phyloP scores from a whole-genome alignment of 2,113 vertebrate species.

The Catharus minimus region DNA sequence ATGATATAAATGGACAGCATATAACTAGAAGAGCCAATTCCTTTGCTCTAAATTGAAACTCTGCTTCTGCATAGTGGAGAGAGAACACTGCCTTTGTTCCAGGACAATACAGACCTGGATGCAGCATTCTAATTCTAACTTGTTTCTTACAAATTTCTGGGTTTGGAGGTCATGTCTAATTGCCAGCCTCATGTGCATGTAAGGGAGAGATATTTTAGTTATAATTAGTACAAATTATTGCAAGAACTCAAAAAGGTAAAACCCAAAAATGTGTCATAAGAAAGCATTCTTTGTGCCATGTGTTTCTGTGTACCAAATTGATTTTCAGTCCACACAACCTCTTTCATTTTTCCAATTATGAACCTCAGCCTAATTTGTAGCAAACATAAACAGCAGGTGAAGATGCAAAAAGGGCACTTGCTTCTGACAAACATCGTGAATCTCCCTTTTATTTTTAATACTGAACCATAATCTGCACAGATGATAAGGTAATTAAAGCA shows the following conservation, averaged over 20 bases:
- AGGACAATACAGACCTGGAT: not conserved
- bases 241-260: not conserved
- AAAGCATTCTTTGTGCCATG: not conserved
- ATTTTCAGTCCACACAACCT: not conserved
- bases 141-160: not conserved
- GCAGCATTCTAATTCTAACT: not conserved
- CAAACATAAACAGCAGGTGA: conserved; percentile 12
- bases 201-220: not conserved
- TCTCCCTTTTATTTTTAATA: not conserved
- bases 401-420: not conserved
- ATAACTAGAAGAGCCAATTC: not conserved
- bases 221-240: conserved; percentile 19
- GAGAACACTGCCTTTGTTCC: not conserved
- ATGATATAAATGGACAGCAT: not conserved
- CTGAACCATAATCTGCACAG: conserved; percentile 20
- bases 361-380: conserved; percentile 12
- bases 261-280: not conserved
- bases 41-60: not conserved
- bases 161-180: not conserved
- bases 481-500: conserved; percentile 32
- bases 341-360: not conserved
- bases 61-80: not conserved
- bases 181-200: not conserved
- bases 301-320: not conserved
- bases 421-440: not conserved